Evolutionary conservation across 2,113 vertebrate genomes (phyloP), one percentile per base, ranked within the genome.

Genomic region (Myiagra hebetior): DNA sequence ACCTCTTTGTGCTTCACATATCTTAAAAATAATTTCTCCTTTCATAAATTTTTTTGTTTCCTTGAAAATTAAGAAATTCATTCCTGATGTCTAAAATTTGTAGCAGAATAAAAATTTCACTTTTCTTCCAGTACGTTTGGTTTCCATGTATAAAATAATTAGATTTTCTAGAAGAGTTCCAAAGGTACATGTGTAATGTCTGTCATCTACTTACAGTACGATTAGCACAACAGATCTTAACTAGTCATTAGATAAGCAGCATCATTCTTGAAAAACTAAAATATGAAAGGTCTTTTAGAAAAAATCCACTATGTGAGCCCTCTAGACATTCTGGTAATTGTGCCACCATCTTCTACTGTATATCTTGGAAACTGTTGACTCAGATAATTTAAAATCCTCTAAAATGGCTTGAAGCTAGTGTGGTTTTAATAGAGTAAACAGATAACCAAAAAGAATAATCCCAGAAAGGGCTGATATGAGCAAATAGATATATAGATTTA

Each of bases 181-280:
- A 81, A 77, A 93, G 39, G 13, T 20, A 46, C 0, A 0, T 30
- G 12, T 5, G 10, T 84, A 76, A 64, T 12, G 7, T 19, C 47
- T 56, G 15, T 60, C 39, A 39, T 50, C 44, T 95, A 27, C 22
- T 63, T 63, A 44, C 3, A 42, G 5, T 70, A 52, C 0, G 0
- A 37, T 81, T 42, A 87, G 2, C 41, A 73, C 27, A 47, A 22
- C 33, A 56, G 12, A 31, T 70, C 33, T 60, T 77, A 65, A 69
- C 7, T 30, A 39, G 12, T 14, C 16, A 39, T 70, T 65, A 70
- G 69, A 50, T 41, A 69, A 65, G 20, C 20, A 78, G 3, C 28
- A 57, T n/a, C 27, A 28, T 70, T 31, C 39, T n/a, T 68, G 26
- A 83, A 28, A 53, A 79, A 72, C 26, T 55, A 59, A 83, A 49